These are phyloP conservation scores for Rotaria socialis DNA, from an alignment of 2,888 invertebrate species.

Conservation along the genomic window DNA sequence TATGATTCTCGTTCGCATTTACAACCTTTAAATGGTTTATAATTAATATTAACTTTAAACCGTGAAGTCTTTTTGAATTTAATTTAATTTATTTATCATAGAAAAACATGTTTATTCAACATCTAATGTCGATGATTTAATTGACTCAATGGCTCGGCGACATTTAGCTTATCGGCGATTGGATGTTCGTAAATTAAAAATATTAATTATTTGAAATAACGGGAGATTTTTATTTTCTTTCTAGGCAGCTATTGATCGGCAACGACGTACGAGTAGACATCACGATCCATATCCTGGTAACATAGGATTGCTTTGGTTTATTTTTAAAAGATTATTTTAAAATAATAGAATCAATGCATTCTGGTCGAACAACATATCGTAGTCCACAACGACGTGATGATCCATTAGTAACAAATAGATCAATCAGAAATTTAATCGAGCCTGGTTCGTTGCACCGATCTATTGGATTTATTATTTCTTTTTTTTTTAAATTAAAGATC, in stretches of 20 bases:
- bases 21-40: background rate
- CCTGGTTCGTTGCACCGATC: background rate
- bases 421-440: background rate
- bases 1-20: background rate
- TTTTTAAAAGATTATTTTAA: too few relatives aligned
- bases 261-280: background rate
- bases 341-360: background rate
- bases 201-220: background rate
- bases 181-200: background rate
- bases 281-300: background rate
- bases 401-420: background rate
- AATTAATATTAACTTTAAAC: background rate
- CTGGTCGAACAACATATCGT: background rate
- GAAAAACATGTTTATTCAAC: background rate
- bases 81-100: background rate
- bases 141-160: conserved; percentile 28
- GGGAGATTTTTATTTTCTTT: background rate
- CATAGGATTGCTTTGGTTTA: background rate
- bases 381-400: background rate
- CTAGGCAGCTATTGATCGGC: background rate
- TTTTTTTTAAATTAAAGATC: background rate
- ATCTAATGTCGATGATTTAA: conserved; percentile 7
- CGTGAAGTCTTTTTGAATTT: background rate
- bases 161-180: conserved; percentile 1
- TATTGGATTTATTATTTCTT: too few relatives aligned